Conservation (phyloP, 2,888 invertebrate genomes). For the Rambutsinella grinnellia region DNA sequence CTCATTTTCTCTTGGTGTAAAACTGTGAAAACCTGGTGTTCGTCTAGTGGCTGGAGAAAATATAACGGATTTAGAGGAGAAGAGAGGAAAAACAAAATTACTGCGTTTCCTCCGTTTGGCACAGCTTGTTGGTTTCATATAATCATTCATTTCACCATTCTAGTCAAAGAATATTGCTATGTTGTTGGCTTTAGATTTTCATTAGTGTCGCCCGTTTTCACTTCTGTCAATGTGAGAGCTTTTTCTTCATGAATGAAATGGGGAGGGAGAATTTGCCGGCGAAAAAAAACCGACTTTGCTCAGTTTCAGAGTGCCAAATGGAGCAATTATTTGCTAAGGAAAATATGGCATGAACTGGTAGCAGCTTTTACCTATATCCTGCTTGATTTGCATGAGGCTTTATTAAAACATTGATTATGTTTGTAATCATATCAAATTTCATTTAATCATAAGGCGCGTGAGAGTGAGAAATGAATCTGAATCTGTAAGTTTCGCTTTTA, state of each 20-base stretch:
- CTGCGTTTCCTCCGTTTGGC: neutral
- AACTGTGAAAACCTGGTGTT: neutral
- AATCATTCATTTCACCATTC: neutral
- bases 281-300: too few relatives aligned
- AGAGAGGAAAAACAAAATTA: neutral
- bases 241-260: neutral
- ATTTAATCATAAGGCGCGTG: neutral
- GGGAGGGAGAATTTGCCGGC: neutral
- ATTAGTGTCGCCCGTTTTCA: constrained; percentile 12
- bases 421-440: constrained; percentile 7
- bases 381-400: too few relatives aligned
- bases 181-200: constrained; percentile 22
- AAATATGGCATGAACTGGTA: too few relatives aligned
- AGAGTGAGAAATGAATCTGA: constrained; percentile 24
- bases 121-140: neutral
- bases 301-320: too few relatives aligned
- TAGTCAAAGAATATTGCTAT: neutral
- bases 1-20: neutral
- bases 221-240: neutral
- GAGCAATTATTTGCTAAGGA: too few relatives aligned
- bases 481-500: constrained; percentile 7
- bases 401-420: neutral
- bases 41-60: neutral
- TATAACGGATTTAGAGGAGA: neutral
- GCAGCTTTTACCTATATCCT: too few relatives aligned